phyloP scores from a whole-genome alignment of 1,140 invertebrate genomes.

The Bacillus rossius region DNA sequence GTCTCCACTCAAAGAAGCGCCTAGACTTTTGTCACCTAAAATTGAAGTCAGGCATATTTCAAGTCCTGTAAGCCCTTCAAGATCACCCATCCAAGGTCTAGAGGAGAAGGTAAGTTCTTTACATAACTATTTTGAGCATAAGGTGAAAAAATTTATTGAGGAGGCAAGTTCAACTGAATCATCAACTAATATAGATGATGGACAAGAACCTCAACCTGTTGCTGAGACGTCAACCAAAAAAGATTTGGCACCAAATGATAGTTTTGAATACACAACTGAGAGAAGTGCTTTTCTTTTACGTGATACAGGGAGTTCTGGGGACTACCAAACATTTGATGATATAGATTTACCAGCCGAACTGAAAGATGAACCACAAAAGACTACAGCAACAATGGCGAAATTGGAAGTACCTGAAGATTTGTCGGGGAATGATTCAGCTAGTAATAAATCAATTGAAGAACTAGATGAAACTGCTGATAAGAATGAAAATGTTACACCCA shows the following conservation, averaged over 20 bases:
- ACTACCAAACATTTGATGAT: constrained; percentile 11
- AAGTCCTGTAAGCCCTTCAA: too few species aligned
- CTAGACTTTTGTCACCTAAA: too few species aligned
- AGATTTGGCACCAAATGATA: too few species aligned
- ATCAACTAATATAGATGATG: background rate
- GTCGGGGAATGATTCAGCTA: constrained; percentile 38
- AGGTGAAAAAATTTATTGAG: constrained; percentile 43
- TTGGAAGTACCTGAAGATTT: constrained; percentile 39
- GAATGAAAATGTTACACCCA: background rate
- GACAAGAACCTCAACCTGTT: too few species aligned
- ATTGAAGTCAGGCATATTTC: too few species aligned
- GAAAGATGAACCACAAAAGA: constrained; percentile 35
- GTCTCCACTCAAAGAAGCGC: too few species aligned
- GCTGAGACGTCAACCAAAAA: too few species aligned
- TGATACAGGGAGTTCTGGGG: constrained; percentile 6
- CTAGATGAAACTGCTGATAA: background rate
- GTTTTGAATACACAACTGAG: too few species aligned
- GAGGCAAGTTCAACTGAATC: constrained; percentile 28
- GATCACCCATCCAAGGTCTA: constrained; percentile 25
- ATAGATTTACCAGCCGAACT: constrained; percentile 11
- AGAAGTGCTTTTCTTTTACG: background rate
- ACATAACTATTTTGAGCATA: constrained; percentile 40
- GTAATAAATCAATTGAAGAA: constrained; percentile 17
- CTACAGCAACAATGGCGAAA: constrained; percentile 41
- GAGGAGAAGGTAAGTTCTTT: constrained; percentile 42